Conservation (phyloP, 2,888 invertebrate genomes). For the Sycophila texana region DNA sequence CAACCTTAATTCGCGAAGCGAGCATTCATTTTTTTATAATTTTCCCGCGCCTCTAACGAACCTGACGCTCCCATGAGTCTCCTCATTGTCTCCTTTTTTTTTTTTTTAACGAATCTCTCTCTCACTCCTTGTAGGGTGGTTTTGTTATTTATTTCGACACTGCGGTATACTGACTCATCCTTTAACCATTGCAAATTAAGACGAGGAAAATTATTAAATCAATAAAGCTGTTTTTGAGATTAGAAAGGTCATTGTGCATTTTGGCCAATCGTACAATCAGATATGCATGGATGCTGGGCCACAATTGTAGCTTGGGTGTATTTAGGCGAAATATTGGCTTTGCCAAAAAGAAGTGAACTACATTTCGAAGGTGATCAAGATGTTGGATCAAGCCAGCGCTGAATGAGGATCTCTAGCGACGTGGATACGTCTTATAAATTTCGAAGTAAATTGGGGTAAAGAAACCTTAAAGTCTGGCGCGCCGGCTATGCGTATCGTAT, state of each 20-base stretch:
- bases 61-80: not conserved
- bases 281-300: too few relatives aligned
- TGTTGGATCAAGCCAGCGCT: constrained; percentile 3
- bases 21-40: not conserved
- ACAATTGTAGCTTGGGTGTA: too few relatives aligned
- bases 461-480: constrained; percentile 30
- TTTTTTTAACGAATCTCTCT: not conserved
- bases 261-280: too few relatives aligned
- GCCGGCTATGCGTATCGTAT: constrained; percentile 28
- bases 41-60: constrained; percentile 18
- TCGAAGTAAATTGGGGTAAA: constrained; percentile 43
- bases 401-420: constrained; percentile 10
- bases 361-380: not conserved
- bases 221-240: too few relatives aligned
- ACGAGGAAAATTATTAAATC: too few relatives aligned
- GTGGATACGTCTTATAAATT: constrained; percentile 4
- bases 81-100: not conserved
- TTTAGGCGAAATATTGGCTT: too few relatives aligned
- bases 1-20: constrained; percentile 22
- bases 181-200: too few relatives aligned
- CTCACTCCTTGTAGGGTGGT: too few relatives aligned
- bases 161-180: too few relatives aligned
- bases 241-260: too few relatives aligned
- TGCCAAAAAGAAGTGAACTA: too few relatives aligned
- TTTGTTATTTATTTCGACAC: too few relatives aligned